These are phyloP conservation scores for Thaleichthys pacificus DNA, from an alignment of 2,797 vertebrate species.

Conservation along the genomic window DNA sequence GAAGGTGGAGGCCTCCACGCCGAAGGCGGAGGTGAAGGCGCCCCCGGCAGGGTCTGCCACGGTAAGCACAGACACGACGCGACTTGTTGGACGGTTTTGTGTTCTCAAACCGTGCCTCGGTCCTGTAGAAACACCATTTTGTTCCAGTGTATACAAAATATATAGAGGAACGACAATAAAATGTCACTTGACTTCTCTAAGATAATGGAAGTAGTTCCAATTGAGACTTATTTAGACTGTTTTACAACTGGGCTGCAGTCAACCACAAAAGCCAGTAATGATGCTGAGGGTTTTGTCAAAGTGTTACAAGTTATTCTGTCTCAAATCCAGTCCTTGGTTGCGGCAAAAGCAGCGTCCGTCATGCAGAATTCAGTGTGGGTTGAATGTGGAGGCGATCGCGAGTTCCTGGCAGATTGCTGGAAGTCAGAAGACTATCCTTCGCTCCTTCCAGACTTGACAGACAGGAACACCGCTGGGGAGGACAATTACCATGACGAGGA, in stretches of 20 bases:
- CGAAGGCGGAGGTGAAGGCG: conserved; percentile 12
- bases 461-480: conserved; percentile 15
- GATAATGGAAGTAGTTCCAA: too few species aligned
- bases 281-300: background rate
- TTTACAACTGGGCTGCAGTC: too few species aligned
- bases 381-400: conserved; percentile 64
- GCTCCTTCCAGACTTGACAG: conserved; percentile 20
- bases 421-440: conserved; percentile 43
- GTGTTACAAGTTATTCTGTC: conserved; percentile 31
- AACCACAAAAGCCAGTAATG: background rate
- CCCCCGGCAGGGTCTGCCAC: conserved; percentile 8
- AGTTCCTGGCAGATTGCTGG: conserved; percentile 58
- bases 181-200: too few species aligned
- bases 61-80: conserved; percentile 37
- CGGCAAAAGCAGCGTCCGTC: conserved; percentile 15
- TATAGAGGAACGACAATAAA: too few species aligned
- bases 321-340: conserved; percentile 43
- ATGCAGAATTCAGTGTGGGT: conserved; percentile 65
- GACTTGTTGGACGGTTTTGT: too few species aligned
- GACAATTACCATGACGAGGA: conserved; percentile 32
- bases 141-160: too few species aligned
- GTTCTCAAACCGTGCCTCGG: too few species aligned
- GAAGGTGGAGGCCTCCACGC: conserved; percentile 22
- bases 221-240: too few species aligned
- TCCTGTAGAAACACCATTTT: too few species aligned